Percentiles rank a stretch among this genome's conserved stretches.
These are phyloP conservation scores for Agrotis exclamationis DNA, from an alignment of 2,888 invertebrate genomes.

Conservation along the genomic window DNA sequence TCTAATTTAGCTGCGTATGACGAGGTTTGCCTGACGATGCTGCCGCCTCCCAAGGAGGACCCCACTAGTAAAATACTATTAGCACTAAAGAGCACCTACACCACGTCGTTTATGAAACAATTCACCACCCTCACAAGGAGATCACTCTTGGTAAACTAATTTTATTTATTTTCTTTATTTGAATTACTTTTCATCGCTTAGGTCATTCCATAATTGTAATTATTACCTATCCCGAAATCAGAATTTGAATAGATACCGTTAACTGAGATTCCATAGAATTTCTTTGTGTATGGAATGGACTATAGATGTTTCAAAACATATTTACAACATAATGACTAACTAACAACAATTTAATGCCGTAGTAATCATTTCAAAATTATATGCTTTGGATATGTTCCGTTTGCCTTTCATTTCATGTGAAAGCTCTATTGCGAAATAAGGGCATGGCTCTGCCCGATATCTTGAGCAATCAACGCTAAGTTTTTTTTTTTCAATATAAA, in stretches of 20 bases:
- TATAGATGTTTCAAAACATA: constrained; percentile 4
- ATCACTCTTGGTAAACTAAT: constrained; percentile 81
- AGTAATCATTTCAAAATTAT: constrained; percentile 27
- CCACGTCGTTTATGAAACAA: constrained; percentile 85
- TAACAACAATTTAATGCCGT: constrained; percentile 8
- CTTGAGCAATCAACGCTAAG: not conserved
- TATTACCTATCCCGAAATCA: not conserved
- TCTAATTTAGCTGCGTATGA: constrained; percentile 76
- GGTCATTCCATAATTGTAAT: not conserved
- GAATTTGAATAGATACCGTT: not conserved
- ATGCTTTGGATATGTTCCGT: not conserved
- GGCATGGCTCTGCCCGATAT: not conserved
- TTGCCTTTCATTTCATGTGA: constrained; percentile 11
- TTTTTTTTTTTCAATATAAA: not conserved
- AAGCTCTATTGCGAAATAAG: not conserved
- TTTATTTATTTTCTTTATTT: constrained; percentile 26
- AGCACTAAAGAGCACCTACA: constrained; percentile 85
- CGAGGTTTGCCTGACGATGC: constrained; percentile 80
- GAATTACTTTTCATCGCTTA: not conserved
- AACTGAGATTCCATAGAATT: constrained; percentile 1
- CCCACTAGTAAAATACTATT: constrained; percentile 84
- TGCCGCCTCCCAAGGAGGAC: constrained; percentile 84
- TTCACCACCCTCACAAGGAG: constrained; percentile 83
- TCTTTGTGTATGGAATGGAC: not conserved
- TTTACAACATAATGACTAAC: not conserved